Conservation (phyloP, 2,797 vertebrate genomes). For the Argyrosomus regius region DNA sequence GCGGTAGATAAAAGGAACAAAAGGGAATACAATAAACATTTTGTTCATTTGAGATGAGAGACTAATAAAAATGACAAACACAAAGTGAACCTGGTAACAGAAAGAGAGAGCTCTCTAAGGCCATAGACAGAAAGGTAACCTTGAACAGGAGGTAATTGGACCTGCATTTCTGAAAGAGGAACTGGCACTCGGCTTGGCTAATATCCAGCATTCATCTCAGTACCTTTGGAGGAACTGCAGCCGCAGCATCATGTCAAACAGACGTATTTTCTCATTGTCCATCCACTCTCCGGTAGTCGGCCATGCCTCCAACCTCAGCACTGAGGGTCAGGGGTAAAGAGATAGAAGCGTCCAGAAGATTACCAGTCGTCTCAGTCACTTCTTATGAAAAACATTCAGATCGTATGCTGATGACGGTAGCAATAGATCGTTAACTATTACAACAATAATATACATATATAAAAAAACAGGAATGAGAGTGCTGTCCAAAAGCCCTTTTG, state of each 20-base stretch:
- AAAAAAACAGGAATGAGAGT: constrained; percentile 62
- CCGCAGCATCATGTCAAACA: constrained; percentile 56
- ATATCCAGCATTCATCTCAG: constrained; percentile 56
- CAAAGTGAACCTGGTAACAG: constrained; percentile 49
- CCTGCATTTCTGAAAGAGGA: constrained; percentile 60
- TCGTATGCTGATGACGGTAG: constrained; percentile 57
- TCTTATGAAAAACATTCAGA: constrained; percentile 74
- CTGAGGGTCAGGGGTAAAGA: constrained; percentile 4
- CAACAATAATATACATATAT: constrained; percentile 47
- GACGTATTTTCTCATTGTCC: constrained; percentile 43
- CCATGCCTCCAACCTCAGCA: constrained; percentile 22
- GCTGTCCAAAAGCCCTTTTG: constrained; percentile 78
- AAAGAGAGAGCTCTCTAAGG: constrained; percentile 67
- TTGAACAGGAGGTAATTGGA: constrained; percentile 63
- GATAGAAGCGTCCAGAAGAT: constrained; percentile 23
- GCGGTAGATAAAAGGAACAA: constrained; percentile 47
- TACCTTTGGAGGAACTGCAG: constrained; percentile 63
- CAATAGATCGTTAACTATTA: constrained; percentile 57
- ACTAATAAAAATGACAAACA: constrained; percentile 58
- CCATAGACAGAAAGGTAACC: constrained; percentile 70
- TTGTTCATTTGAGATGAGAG: constrained; percentile 48
- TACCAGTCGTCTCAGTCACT: constrained; percentile 16
- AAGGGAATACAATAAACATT: constrained; percentile 52
- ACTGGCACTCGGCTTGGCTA: constrained; percentile 52
- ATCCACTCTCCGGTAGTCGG: constrained; percentile 14